Evolutionary conservation across 2,113 vertebrate species (phyloP).

Genomic region (Myotis lucifugus): DNA sequence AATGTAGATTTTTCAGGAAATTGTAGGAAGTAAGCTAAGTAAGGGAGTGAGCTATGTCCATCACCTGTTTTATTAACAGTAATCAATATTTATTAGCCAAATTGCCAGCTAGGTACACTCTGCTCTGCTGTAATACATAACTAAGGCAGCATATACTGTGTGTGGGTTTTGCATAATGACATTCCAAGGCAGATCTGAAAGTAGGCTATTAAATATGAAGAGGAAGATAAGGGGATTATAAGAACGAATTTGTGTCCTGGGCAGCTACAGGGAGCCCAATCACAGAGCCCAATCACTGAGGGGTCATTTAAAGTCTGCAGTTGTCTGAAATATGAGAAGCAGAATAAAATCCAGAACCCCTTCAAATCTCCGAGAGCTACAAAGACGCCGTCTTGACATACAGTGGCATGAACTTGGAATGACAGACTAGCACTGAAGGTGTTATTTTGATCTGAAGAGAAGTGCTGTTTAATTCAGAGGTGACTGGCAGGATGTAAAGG

Average conservation of each 20-base stretch:
- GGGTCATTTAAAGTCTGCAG: not conserved
- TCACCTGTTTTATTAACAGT: not conserved
- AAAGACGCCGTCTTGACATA: conserved; percentile 31
- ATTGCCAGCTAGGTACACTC: not conserved
- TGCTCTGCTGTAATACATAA: not conserved
- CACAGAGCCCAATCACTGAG: not conserved
- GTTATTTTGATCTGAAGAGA: conserved; percentile 43
- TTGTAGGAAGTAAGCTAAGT: not conserved
- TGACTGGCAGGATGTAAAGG: conserved; percentile 63
- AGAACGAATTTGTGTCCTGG: not conserved
- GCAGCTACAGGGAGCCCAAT: not conserved
- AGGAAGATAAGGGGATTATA: conserved; percentile 16
- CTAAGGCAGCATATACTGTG: not conserved
- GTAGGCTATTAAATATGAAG: not conserved
- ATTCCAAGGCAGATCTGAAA: not conserved
- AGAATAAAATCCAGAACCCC: conserved; percentile 8
- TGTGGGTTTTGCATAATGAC: not conserved
- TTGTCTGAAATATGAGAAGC: not conserved
- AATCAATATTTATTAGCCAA: not conserved
- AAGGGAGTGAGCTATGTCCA: too few species aligned
- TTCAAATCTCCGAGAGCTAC: not conserved
- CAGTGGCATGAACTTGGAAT: conserved; percentile 50
- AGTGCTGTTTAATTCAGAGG: not conserved
- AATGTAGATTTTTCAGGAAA: not conserved
- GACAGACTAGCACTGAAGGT: conserved; percentile 42